Evolutionary conservation across 2,797 vertebrate species (phyloP), one percentile per base, ranked within the genome.

Genomic region (Leptatherina wallacei): DNA sequence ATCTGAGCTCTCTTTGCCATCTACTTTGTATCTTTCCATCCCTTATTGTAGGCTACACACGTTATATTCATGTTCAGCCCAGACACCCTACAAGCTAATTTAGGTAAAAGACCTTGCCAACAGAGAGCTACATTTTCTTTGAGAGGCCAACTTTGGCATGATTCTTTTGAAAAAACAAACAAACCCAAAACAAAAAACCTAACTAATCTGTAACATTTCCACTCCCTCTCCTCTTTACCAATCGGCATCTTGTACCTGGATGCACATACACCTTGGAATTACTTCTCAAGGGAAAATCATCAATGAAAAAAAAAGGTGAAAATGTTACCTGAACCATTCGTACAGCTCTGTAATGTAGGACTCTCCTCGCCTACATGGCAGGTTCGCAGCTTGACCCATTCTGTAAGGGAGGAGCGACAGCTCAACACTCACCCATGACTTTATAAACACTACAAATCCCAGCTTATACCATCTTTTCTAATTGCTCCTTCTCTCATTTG

Each of bases 241-340:
- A 20, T 9, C 11, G 3, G 4, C 22, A 54, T 54, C 51, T 29
- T 54, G 51, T 54, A 27, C 51, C 51, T 54, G 51, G 9, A 54
- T 27, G 27, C 24, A 54, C 24, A 29, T 1, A 22, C n/a, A 54
- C 10, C 12, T 9, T 52, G 10, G 11, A 52, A 52, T 0, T 3
- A 52, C 49, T 18, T 30, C 14, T 55, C 6, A 55, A 16, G 6
- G 29, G 2, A 54, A 8, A 30, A 13, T 6, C 22, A 55, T 4
- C 24, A 29, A 4, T 14, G 2, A 27, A 54, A 29, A 29, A 54
- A 18, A 5, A 6, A 18, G 16, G 12, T 40, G 16, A 13, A 73
- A 75, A 61, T 64, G 89, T 90, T 93, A 94, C 95, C 94, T 93
- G 78, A 93, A 93, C 89, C 92, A 93, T 6, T 92, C 83, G 59